Percentiles rank a stretch among this genome's conserved stretches.
These are phyloP conservation scores for Solenopsis fugax DNA, from an alignment of 1,140 invertebrate genomes.

Conservation along the genomic window DNA sequence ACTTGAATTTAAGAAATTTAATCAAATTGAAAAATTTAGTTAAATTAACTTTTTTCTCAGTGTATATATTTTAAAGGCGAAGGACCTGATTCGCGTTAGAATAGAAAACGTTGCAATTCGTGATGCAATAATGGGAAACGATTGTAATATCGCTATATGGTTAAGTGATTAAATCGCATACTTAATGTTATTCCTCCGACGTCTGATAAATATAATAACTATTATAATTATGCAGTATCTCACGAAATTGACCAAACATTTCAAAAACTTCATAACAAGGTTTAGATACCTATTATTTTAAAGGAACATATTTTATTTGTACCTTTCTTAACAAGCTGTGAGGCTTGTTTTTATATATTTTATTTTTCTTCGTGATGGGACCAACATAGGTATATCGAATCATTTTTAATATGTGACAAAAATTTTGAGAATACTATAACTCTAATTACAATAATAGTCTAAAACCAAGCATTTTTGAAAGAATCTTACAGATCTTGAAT, in stretches of 20 bases:
- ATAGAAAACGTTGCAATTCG: conserved; percentile 15
- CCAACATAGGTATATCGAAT: neutral
- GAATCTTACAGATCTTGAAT: neutral
- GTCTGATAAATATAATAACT: neutral
- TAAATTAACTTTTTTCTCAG: no score
- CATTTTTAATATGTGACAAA: neutral
- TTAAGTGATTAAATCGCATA: neutral
- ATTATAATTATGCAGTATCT: conserved; percentile 3
- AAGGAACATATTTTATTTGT: conserved; percentile 6
- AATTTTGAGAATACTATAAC: neutral
- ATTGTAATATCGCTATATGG: neutral
- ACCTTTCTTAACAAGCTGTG: neutral
- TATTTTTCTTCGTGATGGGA: conserved; percentile 7
- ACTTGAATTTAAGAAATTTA: no score
- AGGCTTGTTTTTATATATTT: conserved; percentile 5
- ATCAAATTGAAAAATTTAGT: no score
- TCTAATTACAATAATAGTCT: neutral
- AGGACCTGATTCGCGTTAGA: neutral
- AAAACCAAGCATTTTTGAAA: conserved; percentile 3
- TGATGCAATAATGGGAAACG: neutral
- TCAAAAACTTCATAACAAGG: neutral
- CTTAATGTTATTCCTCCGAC: conserved; percentile 22
- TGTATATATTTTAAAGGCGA: neutral
- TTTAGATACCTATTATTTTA: neutral
- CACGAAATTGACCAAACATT: neutral